These are phyloP conservation scores for Urocyon cinereoargenteus DNA, from an alignment of 2,797 vertebrate genomes.

Conservation along the genomic window DNA sequence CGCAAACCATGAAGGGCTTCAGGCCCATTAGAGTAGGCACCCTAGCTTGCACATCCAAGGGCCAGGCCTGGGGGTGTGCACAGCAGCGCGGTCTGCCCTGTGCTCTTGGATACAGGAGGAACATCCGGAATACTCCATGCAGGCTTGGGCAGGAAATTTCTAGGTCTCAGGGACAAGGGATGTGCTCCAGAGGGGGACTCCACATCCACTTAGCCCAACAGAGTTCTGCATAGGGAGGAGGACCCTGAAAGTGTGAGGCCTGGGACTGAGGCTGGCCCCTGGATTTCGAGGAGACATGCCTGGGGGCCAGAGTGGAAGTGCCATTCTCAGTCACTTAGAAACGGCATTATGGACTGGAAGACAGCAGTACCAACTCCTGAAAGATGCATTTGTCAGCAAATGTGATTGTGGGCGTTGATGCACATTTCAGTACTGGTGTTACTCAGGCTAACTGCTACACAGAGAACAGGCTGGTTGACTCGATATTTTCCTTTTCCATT, in stretches of 20 bases:
- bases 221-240: background rate
- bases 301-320: background rate
- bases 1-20: background rate
- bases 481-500: slow-evolving; percentile 6
- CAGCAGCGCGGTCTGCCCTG: background rate
- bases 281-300: background rate
- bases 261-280: background rate
- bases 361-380: background rate
- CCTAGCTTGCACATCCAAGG: background rate
- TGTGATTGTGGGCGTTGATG: too few relatives aligned
- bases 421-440: background rate
- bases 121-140: background rate
- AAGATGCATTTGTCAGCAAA: background rate
- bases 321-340: background rate
- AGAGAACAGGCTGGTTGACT: background rate
- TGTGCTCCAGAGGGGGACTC: background rate
- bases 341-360: background rate
- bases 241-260: background rate
- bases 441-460: background rate
- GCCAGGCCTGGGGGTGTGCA: background rate
- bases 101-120: background rate
- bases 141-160: background rate
- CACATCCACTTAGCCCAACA: background rate
- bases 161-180: background rate
- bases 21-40: background rate